Evolutionary conservation across 2,888 invertebrate genomes (phyloP).

Genomic region (Synanthedon myopaeformis): DNA sequence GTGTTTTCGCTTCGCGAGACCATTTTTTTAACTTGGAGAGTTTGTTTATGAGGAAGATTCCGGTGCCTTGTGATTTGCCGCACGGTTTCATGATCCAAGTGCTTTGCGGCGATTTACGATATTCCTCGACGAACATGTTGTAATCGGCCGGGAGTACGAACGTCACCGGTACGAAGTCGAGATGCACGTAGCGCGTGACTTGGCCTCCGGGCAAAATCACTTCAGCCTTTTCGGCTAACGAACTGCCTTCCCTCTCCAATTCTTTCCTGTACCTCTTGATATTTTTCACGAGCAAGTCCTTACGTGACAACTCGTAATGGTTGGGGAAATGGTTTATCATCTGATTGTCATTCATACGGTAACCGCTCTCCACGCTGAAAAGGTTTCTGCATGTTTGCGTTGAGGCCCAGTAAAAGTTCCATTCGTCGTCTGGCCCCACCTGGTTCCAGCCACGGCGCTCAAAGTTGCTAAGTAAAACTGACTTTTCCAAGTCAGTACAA

Average conservation of each 20-base stretch:
- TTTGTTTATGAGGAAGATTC: constrained; percentile 96
- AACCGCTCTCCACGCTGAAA: constrained; percentile 88
- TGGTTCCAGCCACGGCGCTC: constrained; percentile 87
- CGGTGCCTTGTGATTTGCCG: constrained; percentile 94
- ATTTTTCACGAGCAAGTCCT: constrained; percentile 96
- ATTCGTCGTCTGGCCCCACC: constrained; percentile 84
- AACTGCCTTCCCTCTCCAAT: constrained; percentile 89
- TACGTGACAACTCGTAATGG: constrained; percentile 93
- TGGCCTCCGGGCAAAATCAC: constrained; percentile 70
- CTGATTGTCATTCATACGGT: constrained; percentile 88
- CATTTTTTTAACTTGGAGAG: constrained; percentile 92
- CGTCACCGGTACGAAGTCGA: constrained; percentile 94
- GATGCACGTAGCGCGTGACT: constrained; percentile 78
- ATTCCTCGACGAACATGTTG: constrained; percentile 97
- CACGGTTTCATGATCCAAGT: constrained; percentile 99
- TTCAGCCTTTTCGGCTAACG: constrained; percentile 81
- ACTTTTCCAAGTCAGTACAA: constrained; percentile 87
- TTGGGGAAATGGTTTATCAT: constrained; percentile 92
- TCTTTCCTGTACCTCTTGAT: constrained; percentile 95
- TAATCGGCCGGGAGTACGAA: constrained; percentile 96
- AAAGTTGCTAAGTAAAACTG: constrained; percentile 87
- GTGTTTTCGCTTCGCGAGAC: constrained; percentile 88
- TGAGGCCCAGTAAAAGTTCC: constrained; percentile 93
- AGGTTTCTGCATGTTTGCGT: constrained; percentile 85
- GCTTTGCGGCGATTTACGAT: constrained; percentile 91